These are phyloP conservation scores for Zoanthus sociatus DNA, from an alignment of 92 coral and sea anemone species.

Conservation along the genomic window DNA sequence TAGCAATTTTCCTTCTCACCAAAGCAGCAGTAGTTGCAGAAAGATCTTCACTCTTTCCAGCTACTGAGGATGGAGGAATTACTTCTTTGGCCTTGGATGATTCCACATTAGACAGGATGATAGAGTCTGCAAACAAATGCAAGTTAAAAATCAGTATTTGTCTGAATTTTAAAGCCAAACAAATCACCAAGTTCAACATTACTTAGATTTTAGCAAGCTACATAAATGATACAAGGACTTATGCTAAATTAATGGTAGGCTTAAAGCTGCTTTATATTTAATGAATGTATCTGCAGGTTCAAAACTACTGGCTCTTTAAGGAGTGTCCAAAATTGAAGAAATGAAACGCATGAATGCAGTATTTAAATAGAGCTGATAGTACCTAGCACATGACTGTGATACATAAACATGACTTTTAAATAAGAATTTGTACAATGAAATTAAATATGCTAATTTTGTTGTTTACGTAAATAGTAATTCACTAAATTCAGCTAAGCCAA, in stretches of 20 bases:
- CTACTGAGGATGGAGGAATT: background rate
- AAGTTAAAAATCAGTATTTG: background rate
- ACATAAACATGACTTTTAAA: conserved; percentile 1
- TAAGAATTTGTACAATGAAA: conserved; percentile 1
- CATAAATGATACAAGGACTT: too few species aligned
- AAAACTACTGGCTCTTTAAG: background rate
- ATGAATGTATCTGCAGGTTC: background rate
- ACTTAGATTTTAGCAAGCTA: background rate
- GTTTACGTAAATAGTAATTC: background rate
- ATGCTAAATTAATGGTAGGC: too few species aligned
- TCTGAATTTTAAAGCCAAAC: background rate
- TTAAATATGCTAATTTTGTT: background rate
- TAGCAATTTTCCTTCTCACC: background rate
- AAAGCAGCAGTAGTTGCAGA: background rate
- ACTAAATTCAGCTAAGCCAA: background rate
- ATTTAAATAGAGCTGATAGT: background rate
- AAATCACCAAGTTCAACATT: background rate
- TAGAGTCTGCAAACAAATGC: conserved; percentile 1
- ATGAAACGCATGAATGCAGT: background rate
- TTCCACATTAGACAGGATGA: conserved; percentile 3
- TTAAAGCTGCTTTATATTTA: too few species aligned
- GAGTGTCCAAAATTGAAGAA: background rate
- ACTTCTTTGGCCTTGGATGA: conserved; percentile 5
- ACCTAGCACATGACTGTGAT: background rate
- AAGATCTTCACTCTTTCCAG: conserved; percentile 35